Percentiles rank a stretch among this genome's conserved stretches.
Conservation (phyloP, 2,888 invertebrate species). For the Ernsta delagoae region DNA sequence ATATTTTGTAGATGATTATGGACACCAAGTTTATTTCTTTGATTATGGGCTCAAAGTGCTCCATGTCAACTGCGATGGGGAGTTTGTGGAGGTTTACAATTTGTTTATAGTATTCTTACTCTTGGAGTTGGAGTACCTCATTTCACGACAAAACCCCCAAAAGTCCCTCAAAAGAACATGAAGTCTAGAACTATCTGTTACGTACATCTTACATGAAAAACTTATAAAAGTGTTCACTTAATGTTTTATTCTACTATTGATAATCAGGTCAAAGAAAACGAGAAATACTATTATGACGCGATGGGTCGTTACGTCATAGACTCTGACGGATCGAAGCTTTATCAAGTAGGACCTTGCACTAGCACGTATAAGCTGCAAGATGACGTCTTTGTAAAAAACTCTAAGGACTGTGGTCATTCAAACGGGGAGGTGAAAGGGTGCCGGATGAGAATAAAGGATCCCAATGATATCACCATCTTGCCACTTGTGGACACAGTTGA, state of each 20-base stretch:
- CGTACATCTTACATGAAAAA: too few species aligned
- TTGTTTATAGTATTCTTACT: too few species aligned
- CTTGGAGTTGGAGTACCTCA: too few species aligned
- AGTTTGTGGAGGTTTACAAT: slow-evolving; percentile 49
- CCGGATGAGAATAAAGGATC: slow-evolving; percentile 50
- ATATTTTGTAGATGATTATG: slow-evolving; percentile 64
- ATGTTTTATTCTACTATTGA: too few species aligned
- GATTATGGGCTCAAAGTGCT: slow-evolving; percentile 54
- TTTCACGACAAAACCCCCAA: too few species aligned
- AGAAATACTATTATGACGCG: slow-evolving; percentile 58
- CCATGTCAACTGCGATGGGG: slow-evolving; percentile 59
- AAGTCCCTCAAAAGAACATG: too few species aligned
- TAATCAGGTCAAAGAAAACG: slow-evolving; percentile 49
- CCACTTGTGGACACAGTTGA: slow-evolving; percentile 52
- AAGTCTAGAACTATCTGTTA: too few species aligned
- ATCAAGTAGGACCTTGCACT: slow-evolving; percentile 62
- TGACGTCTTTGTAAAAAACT: slow-evolving; percentile 50
- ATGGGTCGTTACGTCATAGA: slow-evolving; percentile 59
- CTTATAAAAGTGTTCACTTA: too few species aligned
- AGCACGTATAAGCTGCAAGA: slow-evolving; percentile 57
- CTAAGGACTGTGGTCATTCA: slow-evolving; percentile 61
- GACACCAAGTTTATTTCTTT: slow-evolving; percentile 65
- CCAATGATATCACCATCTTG: slow-evolving; percentile 48
- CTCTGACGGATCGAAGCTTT: slow-evolving; percentile 53
- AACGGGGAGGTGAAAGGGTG: slow-evolving; percentile 50